Evolutionary conservation across 2,113 vertebrate genomes (phyloP), one percentile per base, ranked within the genome.

Genomic region (Cebidichthys violaceus): DNA sequence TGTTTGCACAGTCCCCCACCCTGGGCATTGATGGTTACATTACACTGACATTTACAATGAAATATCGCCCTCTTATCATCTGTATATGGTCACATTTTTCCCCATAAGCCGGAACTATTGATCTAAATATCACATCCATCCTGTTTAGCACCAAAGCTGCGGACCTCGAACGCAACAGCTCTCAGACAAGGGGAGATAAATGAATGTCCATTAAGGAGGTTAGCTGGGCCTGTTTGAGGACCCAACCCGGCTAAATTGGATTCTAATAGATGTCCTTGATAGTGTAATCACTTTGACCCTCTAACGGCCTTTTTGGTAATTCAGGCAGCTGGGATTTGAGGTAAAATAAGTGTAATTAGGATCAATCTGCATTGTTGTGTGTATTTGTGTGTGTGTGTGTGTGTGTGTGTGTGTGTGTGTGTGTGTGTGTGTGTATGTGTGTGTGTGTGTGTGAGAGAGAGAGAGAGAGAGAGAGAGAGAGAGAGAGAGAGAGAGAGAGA

Each of bases 201-300:
- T 93, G 91, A 85, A 80, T 22, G 86, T 81, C 83, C 87, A 94
- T 94, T 94, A 92, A 54, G 75, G 80, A 70, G 79, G 86, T 88
- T 89, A 89, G 86, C 80, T 11, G 70, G 79, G 65, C 77, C 76
- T 80, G 88, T 92, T 92, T 85, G 87, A 91, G 75, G 86, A 87
- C 82, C 92, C 65, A 82, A 90, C 79, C 84, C 77, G 85, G 89
- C 92, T 85, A 89, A 92, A 94, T 93, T 92, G 82, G 82, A 86
- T 90, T 89, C 89, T 93, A 92, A 92, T 93, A 87, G 90, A 93
- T 93, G 92, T 89, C 92, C 92, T 94, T 94, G 90, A 90, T 85
- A 77, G 89, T 84, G 79, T 92, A 93, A 92, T 94, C 88, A 92
- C 81, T 90, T 91, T 91, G 89, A 92, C 92, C 91, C 6, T 13